Conservation (phyloP, 2,113 vertebrate species). For the Apteryx owenii region DNA sequence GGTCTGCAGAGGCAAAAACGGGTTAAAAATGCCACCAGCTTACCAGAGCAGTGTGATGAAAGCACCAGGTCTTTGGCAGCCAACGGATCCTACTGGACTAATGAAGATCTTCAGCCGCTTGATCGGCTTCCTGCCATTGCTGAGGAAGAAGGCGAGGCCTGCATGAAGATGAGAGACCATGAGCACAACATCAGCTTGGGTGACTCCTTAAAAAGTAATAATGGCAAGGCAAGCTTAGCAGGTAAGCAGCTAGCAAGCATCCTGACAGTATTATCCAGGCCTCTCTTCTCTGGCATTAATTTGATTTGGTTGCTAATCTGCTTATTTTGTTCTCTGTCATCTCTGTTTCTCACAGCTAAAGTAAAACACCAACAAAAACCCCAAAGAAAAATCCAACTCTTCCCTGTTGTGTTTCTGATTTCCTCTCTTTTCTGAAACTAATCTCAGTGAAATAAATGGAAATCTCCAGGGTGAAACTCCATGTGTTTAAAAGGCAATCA, state of each 20-base stretch:
- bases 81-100: constrained; percentile 25
- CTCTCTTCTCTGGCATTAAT: background rate
- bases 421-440: background rate
- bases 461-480: background rate
- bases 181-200: constrained; percentile 18
- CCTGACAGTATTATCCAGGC: background rate
- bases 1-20: background rate
- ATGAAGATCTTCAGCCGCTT: constrained; percentile 20
- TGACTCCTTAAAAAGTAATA: constrained; percentile 55
- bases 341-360: constrained; percentile 6
- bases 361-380: background rate
- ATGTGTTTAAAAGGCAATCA: background rate
- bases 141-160: constrained; percentile 77
- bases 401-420: background rate
- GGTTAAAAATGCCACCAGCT: background rate
- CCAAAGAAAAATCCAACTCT: constrained; percentile 22
- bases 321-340: constrained; percentile 7
- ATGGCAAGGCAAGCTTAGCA: constrained; percentile 51
- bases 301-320: constrained; percentile 46
- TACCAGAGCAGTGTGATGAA: constrained; percentile 5
- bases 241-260: constrained; percentile 67
- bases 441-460: background rate
- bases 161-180: constrained; percentile 16
- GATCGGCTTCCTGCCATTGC: constrained; percentile 75
- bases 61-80: background rate